A percentile compares a stretch with the other conserved stretches of the same genome.
Evolutionary conservation across 2,888 invertebrate genomes (phyloP).

Genomic region (Tachystola acroxantha): DNA sequence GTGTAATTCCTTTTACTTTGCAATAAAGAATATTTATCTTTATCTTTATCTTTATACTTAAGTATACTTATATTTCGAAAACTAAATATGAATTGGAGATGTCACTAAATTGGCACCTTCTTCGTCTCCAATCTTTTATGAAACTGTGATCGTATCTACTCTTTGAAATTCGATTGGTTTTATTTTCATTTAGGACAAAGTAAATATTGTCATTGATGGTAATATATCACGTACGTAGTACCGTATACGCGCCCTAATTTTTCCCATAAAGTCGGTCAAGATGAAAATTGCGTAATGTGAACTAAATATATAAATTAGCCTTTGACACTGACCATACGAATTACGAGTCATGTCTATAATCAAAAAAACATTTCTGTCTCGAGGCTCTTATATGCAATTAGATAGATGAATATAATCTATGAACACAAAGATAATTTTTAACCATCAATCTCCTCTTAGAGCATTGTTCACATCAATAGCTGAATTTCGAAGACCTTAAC

Average conservation of each 20-base stretch:
- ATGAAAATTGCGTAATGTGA: slow-evolving; percentile 38
- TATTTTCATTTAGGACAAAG: neutral
- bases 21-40: too few relatives aligned
- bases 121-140: neutral
- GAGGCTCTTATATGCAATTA: slow-evolving; percentile 33
- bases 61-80: too few relatives aligned
- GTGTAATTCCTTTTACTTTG: too few relatives aligned
- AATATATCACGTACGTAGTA: slow-evolving; percentile 19
- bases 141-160: neutral
- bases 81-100: too few relatives aligned
- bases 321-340: slow-evolving; percentile 35
- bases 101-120: neutral
- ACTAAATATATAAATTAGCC: slow-evolving; percentile 24
- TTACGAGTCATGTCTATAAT: slow-evolving; percentile 21
- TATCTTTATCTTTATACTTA: too few relatives aligned
- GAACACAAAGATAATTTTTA: too few relatives aligned
- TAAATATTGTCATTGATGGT: slow-evolving; percentile 10
- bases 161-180: neutral
- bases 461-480: too few relatives aligned
- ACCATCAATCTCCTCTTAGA: too few relatives aligned
- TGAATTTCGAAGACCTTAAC: too few relatives aligned
- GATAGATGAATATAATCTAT: too few relatives aligned
- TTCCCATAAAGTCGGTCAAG: slow-evolving; percentile 49
- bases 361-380: slow-evolving; percentile 31
- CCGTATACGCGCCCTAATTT: slow-evolving; percentile 39